These are phyloP conservation scores for Patagioenas fasciata DNA, from an alignment of 2,113 vertebrate species.

Conservation along the genomic window DNA sequence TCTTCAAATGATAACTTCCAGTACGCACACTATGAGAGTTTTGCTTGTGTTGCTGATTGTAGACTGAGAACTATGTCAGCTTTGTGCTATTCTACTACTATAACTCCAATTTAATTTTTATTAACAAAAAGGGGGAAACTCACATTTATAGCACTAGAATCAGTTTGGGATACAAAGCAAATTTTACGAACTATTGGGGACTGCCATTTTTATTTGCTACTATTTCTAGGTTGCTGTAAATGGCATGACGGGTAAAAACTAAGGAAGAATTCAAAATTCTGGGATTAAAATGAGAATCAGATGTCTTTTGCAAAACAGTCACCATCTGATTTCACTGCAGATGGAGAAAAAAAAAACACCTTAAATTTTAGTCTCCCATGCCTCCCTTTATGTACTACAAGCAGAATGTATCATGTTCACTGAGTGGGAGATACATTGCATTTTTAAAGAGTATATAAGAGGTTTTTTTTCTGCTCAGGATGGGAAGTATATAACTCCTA, in stretches of 20 bases:
- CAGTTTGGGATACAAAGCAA: not conserved
- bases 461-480: not conserved
- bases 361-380: not conserved
- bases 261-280: not conserved
- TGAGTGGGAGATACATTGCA: not conserved
- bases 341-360: not conserved
- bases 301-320: not conserved
- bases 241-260: not conserved
- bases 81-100: not conserved
- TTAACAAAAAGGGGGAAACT: not conserved
- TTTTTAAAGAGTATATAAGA: not conserved
- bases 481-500: not conserved
- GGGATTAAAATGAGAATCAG: not conserved
- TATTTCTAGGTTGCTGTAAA: not conserved
- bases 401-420: not conserved
- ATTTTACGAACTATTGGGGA: not conserved
- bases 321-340: not conserved
- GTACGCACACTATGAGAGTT: not conserved
- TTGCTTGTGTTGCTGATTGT: not conserved
- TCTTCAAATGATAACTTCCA: not conserved
- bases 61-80: not conserved
- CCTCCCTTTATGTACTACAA: not conserved
- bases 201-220: not conserved
- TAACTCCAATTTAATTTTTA: not conserved
- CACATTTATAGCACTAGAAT: not conserved